These are phyloP conservation scores for Amaurobius ferox DNA, from an alignment of 2,888 invertebrate species.

Conservation along the genomic window DNA sequence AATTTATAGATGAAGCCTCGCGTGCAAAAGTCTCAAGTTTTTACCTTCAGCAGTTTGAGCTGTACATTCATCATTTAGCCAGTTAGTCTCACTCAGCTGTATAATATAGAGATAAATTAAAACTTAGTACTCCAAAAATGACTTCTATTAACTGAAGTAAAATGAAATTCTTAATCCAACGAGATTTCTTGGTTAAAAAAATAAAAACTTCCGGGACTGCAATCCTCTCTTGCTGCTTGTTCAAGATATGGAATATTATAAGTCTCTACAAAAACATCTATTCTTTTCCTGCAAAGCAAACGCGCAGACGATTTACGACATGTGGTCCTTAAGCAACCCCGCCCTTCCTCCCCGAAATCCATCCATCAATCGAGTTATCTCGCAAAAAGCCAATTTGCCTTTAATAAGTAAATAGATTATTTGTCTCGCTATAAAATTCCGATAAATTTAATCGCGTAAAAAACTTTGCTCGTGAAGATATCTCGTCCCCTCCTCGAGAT, in stretches of 20 bases:
- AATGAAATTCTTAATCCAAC: too few relatives aligned
- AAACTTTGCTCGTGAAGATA: neutral
- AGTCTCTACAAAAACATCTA: neutral
- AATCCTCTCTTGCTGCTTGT: too few relatives aligned
- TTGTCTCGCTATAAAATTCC: conserved; percentile 46
- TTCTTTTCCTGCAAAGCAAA: neutral
- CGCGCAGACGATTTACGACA: neutral
- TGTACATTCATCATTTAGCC: too few relatives aligned
- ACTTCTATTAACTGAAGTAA: too few relatives aligned
- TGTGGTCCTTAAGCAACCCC: neutral
- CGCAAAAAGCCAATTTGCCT: conserved; percentile 36
- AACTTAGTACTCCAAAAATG: too few relatives aligned
- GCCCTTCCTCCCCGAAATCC: neutral
- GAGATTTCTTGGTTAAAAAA: too few relatives aligned
- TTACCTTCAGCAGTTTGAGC: too few relatives aligned
- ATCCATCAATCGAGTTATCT: conserved; percentile 4
- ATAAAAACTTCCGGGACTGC: too few relatives aligned
- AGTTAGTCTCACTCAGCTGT: too few relatives aligned
- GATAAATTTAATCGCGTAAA: conserved; percentile 37
- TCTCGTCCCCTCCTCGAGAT: neutral
- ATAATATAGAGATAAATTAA: too few relatives aligned
- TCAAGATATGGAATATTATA: neutral
- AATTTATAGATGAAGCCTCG: too few relatives aligned
- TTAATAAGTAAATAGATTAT: conserved; percentile 61
- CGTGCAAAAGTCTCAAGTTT: too few relatives aligned